Conservation (phyloP, 2,113 vertebrate genomes). For the Elachura formosa region DNA sequence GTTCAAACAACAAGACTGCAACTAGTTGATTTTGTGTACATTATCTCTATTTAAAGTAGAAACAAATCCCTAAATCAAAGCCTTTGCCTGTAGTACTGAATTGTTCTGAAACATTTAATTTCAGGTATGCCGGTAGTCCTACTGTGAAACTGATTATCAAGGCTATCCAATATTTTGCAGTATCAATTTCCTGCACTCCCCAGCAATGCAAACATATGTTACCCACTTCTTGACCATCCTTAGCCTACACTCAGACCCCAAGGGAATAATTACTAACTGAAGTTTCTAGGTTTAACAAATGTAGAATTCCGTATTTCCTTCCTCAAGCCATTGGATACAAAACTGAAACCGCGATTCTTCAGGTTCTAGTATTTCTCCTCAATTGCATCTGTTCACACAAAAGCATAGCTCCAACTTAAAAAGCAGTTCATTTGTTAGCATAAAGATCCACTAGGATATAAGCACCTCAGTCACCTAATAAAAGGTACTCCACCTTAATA, state of each 20-base stretch:
- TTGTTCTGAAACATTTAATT: not conserved
- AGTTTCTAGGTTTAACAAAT: not conserved
- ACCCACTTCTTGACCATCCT: not conserved
- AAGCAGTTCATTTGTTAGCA: not conserved
- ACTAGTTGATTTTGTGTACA: not conserved
- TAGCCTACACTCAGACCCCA: not conserved
- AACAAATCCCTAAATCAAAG: not conserved
- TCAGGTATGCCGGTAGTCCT: not conserved
- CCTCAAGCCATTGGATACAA: not conserved
- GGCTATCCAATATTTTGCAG: not conserved
- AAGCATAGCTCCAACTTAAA: not conserved
- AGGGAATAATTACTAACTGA: not conserved
- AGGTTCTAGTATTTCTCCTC: not conserved
- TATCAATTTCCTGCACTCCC: not conserved
- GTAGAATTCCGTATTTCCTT: not conserved
- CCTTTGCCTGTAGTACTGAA: not conserved
- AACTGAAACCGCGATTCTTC: not conserved
- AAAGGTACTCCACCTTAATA: not conserved
- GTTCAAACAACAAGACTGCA: not conserved
- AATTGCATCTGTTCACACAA: not conserved
- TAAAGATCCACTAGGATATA: not conserved
- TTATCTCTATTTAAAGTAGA: not conserved
- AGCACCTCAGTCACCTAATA: not conserved
- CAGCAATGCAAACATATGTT: not conserved
- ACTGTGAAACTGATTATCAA: not conserved